Conservation (phyloP, 30 jellyfish, hydroid and myxozoan genomes). For the Euphysa ruthae region DNA sequence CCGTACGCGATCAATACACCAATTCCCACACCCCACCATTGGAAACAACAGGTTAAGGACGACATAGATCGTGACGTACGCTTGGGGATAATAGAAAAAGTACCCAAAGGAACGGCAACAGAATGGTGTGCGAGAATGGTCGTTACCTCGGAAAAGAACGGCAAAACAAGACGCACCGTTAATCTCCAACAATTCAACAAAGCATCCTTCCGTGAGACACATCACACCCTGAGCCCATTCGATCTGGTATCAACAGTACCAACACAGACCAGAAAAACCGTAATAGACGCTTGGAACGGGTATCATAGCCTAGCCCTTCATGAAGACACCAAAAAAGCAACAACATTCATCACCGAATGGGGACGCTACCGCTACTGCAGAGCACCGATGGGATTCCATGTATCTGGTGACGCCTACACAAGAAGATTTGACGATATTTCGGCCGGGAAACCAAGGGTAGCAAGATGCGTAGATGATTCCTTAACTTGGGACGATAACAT, state of each 20-base stretch:
- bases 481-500: conserved; percentile 21
- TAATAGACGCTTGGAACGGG: conserved; percentile 66
- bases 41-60: conserved; percentile 28
- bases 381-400: conserved; percentile 51
- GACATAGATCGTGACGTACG: conserved; percentile 20
- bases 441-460: neutral
- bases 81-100: conserved; percentile 37
- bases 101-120: conserved; percentile 39
- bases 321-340: neutral
- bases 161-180: conserved; percentile 42
- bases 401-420: conserved; percentile 53
- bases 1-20: no score
- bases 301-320: conserved; percentile 43
- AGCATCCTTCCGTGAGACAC: conserved; percentile 56
- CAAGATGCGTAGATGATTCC: conserved; percentile 40
- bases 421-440: conserved; percentile 36
- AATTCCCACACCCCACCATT: conserved; percentile 33
- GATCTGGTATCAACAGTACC: conserved; percentile 22
- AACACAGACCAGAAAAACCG: conserved; percentile 27
- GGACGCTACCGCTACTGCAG: conserved; percentile 38
- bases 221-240: conserved; percentile 55
- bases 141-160: no score
- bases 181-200: conserved; percentile 36
- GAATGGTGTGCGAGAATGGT: no score
- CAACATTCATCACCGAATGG: conserved; percentile 59